Base-by-base conservation (phyloP, 2,113 vertebrate genomes). In the Tor tambroides region DNA sequence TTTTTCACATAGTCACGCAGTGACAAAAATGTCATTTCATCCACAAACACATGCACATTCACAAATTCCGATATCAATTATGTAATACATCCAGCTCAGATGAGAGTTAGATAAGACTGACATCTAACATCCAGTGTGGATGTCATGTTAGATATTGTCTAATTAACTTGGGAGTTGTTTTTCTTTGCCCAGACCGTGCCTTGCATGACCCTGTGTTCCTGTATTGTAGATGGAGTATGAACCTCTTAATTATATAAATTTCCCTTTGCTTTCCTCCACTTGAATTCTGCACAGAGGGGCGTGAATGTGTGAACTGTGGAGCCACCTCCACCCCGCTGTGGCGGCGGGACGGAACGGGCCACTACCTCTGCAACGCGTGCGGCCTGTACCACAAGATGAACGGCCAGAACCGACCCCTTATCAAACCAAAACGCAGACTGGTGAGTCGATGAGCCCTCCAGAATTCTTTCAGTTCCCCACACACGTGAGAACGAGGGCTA, bases 361-460 rank as follows among this genome's bases (percentile, higher is more conserved):
- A 99, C 94, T 99, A 99, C 95, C 96, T 99, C 93, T 99, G 98
- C 93, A 99, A 99, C 26, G 98, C 98, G 93, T 99, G 98, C 6
- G 98, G 98, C 88, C 96, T 99, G 91, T 99, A 99, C 94, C 98
- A 99, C 95, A 99, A 99, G 96, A 99, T 99, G 98, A 99, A 99
- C 2, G 98, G 98, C 85, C 98, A 99, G 95, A 99, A 99, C 93
- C 94, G 98, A 93, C 98, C 98, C 0, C 98, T 99, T 61, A 99
- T 99, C 95, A 99, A 99, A 91, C 98, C 98, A 76, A 99, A 99
- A 90, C 94, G 98, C 77, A 96, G 98, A 95, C 96, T 99, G 98
- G 98, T 99, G 96, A 95, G 98, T 96, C 41, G 81, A 82, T 80
- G 86, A 84, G 72, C 11, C 28, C 32, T 71, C 56, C 67, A 28